These are phyloP conservation scores for Epinotia demarniana DNA, from an alignment of 2,888 invertebrate genomes.

Conservation along the genomic window DNA sequence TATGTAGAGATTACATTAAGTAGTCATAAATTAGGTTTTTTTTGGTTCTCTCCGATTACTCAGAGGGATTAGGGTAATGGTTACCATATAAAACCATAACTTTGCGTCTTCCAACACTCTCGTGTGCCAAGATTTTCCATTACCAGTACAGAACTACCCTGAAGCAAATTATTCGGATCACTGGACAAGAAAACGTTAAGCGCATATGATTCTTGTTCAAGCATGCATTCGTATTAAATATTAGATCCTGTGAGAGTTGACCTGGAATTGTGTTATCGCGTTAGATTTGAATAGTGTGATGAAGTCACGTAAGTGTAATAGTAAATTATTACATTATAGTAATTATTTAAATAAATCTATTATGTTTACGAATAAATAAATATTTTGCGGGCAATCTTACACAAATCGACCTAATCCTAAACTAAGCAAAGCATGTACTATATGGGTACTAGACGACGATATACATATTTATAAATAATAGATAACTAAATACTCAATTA, in stretches of 20 bases:
- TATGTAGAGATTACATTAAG: too few relatives aligned
- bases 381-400: too few relatives aligned
- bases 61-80: not conserved
- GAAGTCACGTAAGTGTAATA: too few relatives aligned
- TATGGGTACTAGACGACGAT: too few relatives aligned
- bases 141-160: conserved; percentile 36
- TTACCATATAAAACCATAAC: conserved; percentile 22
- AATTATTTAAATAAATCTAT: too few relatives aligned
- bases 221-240: conserved; percentile 33
- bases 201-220: conserved; percentile 43
- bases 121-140: conserved; percentile 40
- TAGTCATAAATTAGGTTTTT: too few relatives aligned
- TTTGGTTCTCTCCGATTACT: not conserved
- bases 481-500: too few relatives aligned
- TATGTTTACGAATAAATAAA: too few relatives aligned
- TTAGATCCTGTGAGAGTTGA: not conserved
- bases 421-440: too few relatives aligned
- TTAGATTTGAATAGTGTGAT: not conserved
- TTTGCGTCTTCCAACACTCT: conserved; percentile 15
- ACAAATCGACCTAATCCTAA: too few relatives aligned
- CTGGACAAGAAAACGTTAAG: conserved; percentile 44
- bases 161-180: conserved; percentile 42
- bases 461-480: too few relatives aligned
- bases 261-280: not conserved
- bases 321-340: too few relatives aligned